A percentile compares a stretch with the other conserved stretches of the same genome.
phyloP scores from a whole-genome alignment of 1,140 invertebrate species.

The Ditylenchus dipsaci region DNA sequence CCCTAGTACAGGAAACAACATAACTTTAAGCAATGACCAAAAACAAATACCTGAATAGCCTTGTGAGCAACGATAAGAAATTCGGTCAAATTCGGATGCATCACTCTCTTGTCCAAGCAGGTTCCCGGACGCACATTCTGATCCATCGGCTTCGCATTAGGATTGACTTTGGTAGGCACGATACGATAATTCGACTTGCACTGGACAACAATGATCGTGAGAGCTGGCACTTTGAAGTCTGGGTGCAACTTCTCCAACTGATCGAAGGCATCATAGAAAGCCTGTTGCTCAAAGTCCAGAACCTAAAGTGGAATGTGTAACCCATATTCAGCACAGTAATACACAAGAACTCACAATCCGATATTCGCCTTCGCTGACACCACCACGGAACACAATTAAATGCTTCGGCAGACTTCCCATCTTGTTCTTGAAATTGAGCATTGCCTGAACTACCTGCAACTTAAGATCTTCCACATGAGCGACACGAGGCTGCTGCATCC shows the following conservation, averaged over 20 bases:
- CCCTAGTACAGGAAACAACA: not conserved
- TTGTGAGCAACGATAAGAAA: conserved; percentile 11
- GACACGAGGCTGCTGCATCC: conserved; percentile 11
- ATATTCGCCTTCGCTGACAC: conserved; percentile 20
- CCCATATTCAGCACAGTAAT: not conserved
- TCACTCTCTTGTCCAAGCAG: not conserved
- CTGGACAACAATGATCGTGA: conserved; percentile 14
- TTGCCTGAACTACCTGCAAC: not conserved
- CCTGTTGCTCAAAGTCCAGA: conserved; percentile 3
- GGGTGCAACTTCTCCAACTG: not conserved
- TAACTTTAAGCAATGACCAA: not conserved
- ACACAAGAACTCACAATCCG: not conserved
- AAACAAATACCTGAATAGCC: conserved; percentile 17
- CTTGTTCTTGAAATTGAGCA: not conserved
- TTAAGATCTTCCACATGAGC: conserved; percentile 5
- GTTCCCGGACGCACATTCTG: conserved; percentile 14
- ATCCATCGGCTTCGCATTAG: conserved; percentile 8
- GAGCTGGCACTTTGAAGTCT: not conserved
- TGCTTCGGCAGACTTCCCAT: not conserved
- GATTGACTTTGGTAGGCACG: conserved; percentile 5
- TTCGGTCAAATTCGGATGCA: conserved; percentile 12
- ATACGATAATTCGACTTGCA: conserved; percentile 23
- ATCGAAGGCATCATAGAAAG: conserved; percentile 12
- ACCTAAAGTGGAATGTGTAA: conserved; percentile 8
- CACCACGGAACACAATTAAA: conserved; percentile 12